A percentile compares a stretch with the other conserved stretches of the same genome.
These are phyloP conservation scores for Spilarctia lutea DNA, from an alignment of 2,888 invertebrate species.

Conservation along the genomic window DNA sequence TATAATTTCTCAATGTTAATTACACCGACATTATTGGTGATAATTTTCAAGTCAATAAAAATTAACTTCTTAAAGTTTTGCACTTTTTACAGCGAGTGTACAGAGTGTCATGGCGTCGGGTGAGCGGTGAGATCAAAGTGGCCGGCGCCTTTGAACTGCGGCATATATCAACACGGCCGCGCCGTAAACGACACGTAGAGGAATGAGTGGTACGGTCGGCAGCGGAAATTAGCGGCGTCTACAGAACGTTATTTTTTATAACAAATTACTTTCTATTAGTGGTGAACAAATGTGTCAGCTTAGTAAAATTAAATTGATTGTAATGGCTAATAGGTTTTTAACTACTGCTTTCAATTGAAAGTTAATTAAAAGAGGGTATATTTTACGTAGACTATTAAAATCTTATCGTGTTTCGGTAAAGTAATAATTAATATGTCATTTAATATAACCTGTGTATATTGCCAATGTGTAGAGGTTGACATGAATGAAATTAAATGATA, in stretches of 20 bases:
- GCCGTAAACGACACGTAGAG: slow-evolving; percentile 68
- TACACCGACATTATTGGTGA: slow-evolving; percentile 47
- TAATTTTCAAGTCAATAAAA: slow-evolving; percentile 56
- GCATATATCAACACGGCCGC: slow-evolving; percentile 64
- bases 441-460: no score
- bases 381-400: background rate
- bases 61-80: slow-evolving; percentile 49
- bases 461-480: no score
- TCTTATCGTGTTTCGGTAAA: background rate
- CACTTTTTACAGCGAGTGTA: slow-evolving; percentile 58
- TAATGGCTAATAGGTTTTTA: slow-evolving; percentile 16
- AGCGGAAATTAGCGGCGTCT: slow-evolving; percentile 45
- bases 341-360: slow-evolving; percentile 9
- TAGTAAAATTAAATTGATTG: slow-evolving; percentile 35
- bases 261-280: slow-evolving; percentile 41
- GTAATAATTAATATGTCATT: background rate
- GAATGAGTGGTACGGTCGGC: slow-evolving; percentile 54
- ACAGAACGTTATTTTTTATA: slow-evolving; percentile 36
- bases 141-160: slow-evolving; percentile 70
- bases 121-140: slow-evolving; percentile 72
- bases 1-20: slow-evolving; percentile 36
- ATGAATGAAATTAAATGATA: no score
- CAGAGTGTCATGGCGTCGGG: slow-evolving; percentile 63
- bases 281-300: slow-evolving; percentile 23
- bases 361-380: background rate